phyloP scores from a whole-genome alignment of 2,888 invertebrate species.

The Flabesymbios commensalis region DNA sequence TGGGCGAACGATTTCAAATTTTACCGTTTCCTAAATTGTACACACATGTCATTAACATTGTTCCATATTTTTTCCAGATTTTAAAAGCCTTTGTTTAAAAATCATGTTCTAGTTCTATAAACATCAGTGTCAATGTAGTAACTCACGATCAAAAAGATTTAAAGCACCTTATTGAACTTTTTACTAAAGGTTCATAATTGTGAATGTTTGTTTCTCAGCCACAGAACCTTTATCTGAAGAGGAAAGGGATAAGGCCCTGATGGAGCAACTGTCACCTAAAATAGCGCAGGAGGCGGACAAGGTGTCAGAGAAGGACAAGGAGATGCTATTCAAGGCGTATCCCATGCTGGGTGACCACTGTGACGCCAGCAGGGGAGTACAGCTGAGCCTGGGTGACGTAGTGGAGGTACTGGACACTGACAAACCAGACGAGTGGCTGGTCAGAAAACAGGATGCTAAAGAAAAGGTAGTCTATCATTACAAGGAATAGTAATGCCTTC shows the following conservation, averaged over 20 bases:
- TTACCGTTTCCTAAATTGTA: too few relatives aligned
- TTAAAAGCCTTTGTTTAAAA: too few relatives aligned
- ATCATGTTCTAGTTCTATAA: neutral
- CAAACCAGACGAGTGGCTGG: constrained; percentile 47
- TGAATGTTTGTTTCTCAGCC: neutral
- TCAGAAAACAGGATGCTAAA: constrained; percentile 37
- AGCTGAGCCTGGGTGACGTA: constrained; percentile 40
- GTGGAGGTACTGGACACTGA: constrained; percentile 50
- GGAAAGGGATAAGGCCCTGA: constrained; percentile 14
- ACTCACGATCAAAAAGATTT: neutral
- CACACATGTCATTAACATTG: too few relatives aligned
- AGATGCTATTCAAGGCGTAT: constrained; percentile 18
- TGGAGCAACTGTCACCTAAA: constrained; percentile 23
- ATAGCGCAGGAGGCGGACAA: constrained; percentile 25
- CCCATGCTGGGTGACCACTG: constrained; percentile 29
- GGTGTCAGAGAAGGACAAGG: constrained; percentile 13
- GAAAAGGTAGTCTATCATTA: constrained; percentile 40
- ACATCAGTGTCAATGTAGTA: neutral
- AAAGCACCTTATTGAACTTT: neutral
- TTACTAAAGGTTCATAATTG: neutral
- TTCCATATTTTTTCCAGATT: too few relatives aligned
- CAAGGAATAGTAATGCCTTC: too few relatives aligned
- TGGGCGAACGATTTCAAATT: too few relatives aligned
- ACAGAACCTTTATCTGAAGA: constrained; percentile 17
- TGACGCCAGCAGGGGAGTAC: constrained; percentile 29